Conservation (phyloP, 2,797 vertebrate species). For the Lagocephalus sceleratus region DNA sequence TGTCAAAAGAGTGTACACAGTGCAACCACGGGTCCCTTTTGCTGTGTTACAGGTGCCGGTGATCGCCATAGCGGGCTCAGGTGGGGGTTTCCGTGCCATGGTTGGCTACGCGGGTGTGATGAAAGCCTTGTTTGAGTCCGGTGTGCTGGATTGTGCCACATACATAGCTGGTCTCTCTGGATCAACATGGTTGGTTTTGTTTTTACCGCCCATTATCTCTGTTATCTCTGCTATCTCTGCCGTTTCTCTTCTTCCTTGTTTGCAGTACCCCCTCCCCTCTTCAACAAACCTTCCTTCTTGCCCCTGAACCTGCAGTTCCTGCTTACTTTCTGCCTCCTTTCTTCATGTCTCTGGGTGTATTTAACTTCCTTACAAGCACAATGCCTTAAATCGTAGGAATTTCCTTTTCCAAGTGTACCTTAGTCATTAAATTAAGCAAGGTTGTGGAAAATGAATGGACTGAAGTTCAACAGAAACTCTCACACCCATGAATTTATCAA, state of each 20-base stretch:
- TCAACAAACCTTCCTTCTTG: background rate
- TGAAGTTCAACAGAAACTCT: too few species aligned
- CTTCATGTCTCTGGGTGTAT: background rate
- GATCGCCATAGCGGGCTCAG: constrained; percentile 92
- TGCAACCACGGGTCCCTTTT: background rate
- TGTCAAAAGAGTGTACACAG: too few species aligned
- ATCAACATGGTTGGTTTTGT: constrained; percentile 86
- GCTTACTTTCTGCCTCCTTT: background rate
- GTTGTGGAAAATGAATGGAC: too few species aligned
- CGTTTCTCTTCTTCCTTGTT: constrained; percentile 26
- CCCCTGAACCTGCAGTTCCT: background rate
- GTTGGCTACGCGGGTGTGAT: constrained; percentile 94
- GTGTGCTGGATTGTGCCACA: constrained; percentile 90
- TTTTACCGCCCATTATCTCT: background rate
- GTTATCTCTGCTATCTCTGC: constrained; percentile 9
- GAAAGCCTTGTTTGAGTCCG: constrained; percentile 94
- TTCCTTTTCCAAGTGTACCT: too few species aligned
- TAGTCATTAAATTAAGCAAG: too few species aligned
- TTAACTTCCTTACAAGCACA: constrained; percentile 16
- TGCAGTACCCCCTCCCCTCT: background rate
- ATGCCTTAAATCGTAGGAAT: background rate
- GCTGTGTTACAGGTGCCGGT: constrained; percentile 85
- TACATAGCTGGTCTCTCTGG: constrained; percentile 95
- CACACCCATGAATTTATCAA: too few species aligned
- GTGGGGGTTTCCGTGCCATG: constrained; percentile 97